Percentiles rank a stretch among this genome's conserved stretches.
Conservation (phyloP, 2,113 vertebrate species). For the Saguinus imperator region DNA sequence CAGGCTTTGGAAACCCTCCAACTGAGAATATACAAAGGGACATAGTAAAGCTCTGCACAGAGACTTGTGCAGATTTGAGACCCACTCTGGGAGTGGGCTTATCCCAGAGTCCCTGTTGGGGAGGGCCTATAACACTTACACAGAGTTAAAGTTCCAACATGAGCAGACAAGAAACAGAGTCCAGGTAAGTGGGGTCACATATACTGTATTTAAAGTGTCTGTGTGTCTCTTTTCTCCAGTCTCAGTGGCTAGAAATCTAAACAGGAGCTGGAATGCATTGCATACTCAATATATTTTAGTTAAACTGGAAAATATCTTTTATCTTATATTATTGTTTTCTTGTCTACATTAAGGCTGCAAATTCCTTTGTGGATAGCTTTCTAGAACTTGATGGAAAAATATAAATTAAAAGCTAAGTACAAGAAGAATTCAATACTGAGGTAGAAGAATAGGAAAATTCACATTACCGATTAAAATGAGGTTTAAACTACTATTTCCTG, state of each 20-base stretch:
- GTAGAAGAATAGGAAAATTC: not conserved
- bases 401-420: not conserved
- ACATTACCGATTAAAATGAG: not conserved
- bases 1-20: not conserved
- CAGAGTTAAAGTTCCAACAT: not conserved
- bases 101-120: not conserved
- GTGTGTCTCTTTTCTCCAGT: not conserved
- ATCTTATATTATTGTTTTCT: not conserved
- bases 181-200: not conserved
- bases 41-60: not conserved
- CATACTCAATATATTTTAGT: not conserved
- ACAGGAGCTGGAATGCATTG: not conserved
- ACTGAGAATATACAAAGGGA: not conserved
- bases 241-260: not conserved
- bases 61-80: not conserved
- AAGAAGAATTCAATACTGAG: not conserved
- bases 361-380: not conserved
- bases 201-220: not conserved
- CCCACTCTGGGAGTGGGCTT: not conserved
- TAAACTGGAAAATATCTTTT: not conserved
- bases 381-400: not conserved
- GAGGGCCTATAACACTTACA: not conserved
- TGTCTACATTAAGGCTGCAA: not conserved
- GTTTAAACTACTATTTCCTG: not conserved
- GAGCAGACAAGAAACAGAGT: not conserved